Conservation (phyloP, 2,888 invertebrate species). For the Amblyjoppa proteus region DNA sequence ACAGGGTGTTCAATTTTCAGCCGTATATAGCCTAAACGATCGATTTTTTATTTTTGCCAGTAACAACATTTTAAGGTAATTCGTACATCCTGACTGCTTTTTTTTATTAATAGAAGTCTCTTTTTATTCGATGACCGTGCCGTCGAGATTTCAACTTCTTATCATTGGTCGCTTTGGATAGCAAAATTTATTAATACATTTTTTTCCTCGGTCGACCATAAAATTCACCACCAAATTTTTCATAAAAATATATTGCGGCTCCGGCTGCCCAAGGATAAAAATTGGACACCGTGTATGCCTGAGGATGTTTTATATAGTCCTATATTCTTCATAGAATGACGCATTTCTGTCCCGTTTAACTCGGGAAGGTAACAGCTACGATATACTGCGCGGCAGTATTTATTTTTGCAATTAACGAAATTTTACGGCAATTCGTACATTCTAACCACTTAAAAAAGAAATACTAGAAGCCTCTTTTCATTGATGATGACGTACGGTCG, state of each 20-base stretch:
- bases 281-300: conserved; percentile 23
- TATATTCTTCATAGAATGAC: conserved; percentile 23
- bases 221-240: too few relatives aligned
- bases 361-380: conserved; percentile 32
- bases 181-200: neutral
- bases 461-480: too few relatives aligned
- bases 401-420: neutral
- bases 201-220: neutral
- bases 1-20: conserved; percentile 32
- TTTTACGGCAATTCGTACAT: neutral
- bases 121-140: neutral
- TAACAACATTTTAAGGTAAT: neutral
- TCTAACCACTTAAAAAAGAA: neutral
- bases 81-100: neutral
- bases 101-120: neutral
- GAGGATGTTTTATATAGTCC: conserved; percentile 16
- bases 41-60: neutral
- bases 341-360: conserved; percentile 34
- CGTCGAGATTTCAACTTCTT: neutral
- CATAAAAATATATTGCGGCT: neutral
- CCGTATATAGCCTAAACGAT: neutral
- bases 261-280: neutral
- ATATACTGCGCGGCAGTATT: conserved; percentile 33
- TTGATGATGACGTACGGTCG: too few relatives aligned
- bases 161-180: neutral